Evolutionary conservation across 2,797 vertebrate genomes (phyloP), one percentile per base, ranked within the genome.

Genomic region (Nyctalus aviator): DNA sequence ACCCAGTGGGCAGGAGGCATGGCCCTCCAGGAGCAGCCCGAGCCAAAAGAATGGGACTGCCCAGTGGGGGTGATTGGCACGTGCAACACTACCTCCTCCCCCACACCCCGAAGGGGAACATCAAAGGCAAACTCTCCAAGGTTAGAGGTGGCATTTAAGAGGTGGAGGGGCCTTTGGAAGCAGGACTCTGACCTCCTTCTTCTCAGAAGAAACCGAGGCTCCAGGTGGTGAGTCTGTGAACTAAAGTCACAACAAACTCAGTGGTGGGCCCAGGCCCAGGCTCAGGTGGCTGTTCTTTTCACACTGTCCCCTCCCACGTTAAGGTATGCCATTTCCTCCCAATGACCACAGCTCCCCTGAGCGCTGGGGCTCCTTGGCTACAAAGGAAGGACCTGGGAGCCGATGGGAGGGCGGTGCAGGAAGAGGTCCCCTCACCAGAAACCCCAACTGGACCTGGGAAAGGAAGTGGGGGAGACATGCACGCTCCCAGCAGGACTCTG

Each of bases 21-120:
- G 57, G 12, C 21, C 5, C 78, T 35, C 37, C 66, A 41, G 41
- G 35, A 62, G 32, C 0, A 5, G 23, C 15, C 12, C 62, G 48
- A 48, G 41, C 12, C 59, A 44, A 27, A 76, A 69, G 23, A 78
- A 35, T 25, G 55, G 25, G 15, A 44, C 55, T 59, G 25, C 32
- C 21, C 12, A 21, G 1, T 25, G 32, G 8, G 13, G 35, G n/a
- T 50, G 10, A 35, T 37, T 21, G 18, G 21, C 30, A 15, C 0
- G 0, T 32, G 12, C 6, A 15, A 44, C 8, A 6, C 32, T 27
- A 21, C 41, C 18, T 8, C 41, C 9, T 15, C 6, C 20, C 53
- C 25, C 23, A 21, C 0, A 1, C 30, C 4, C 27, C 0, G 0
- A 44, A 32, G 11, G 13, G 12, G 5, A 7, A 18, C 57, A 7